These are phyloP conservation scores for Vanessa cardui DNA, from an alignment of 2,888 invertebrate species.

Conservation along the genomic window DNA sequence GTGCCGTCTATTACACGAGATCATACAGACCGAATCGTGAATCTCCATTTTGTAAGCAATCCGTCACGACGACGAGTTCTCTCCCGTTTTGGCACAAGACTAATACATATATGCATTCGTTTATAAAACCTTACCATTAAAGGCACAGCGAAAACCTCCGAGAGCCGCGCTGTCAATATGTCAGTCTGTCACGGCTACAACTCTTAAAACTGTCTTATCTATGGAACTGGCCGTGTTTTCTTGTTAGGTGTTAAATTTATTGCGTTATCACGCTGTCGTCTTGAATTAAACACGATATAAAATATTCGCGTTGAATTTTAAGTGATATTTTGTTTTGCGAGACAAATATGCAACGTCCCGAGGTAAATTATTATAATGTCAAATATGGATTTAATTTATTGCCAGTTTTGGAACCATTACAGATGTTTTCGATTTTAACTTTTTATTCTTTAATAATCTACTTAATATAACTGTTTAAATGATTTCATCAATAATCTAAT, in stretches of 20 bases:
- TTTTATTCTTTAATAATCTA: too few species aligned
- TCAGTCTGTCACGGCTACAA: slow-evolving; percentile 34
- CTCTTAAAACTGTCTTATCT: slow-evolving; percentile 24
- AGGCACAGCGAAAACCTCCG: slow-evolving; percentile 28
- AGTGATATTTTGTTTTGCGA: slow-evolving; percentile 1
- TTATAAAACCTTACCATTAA: slow-evolving; percentile 23
- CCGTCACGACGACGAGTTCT: slow-evolving; percentile 23
- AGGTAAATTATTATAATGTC: slow-evolving; percentile 3
- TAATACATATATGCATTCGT: slow-evolving; percentile 31
- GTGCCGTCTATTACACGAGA: not conserved
- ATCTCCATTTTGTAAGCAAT: slow-evolving; percentile 22
- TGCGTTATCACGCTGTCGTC: slow-evolving; percentile 10
- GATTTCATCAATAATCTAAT: too few species aligned
- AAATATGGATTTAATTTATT: slow-evolving; percentile 1
- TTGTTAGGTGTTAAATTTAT: slow-evolving; percentile 31
- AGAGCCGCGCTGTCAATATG: slow-evolving; percentile 37
- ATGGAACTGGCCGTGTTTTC: slow-evolving; percentile 19
- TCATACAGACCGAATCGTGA: slow-evolving; percentile 6
- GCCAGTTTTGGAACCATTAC: too few species aligned
- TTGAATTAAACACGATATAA: slow-evolving; percentile 9
- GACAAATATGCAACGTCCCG: slow-evolving; percentile 1
- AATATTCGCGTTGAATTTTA: slow-evolving; percentile 6
- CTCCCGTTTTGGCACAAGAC: slow-evolving; percentile 21
- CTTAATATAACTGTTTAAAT: too few species aligned
- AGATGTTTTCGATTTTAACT: too few species aligned